Evolutionary conservation across 64 coral and sea anemone genomes (phyloP), one percentile per base, ranked within the genome.

Genomic region (Montipora foliosa): DNA sequence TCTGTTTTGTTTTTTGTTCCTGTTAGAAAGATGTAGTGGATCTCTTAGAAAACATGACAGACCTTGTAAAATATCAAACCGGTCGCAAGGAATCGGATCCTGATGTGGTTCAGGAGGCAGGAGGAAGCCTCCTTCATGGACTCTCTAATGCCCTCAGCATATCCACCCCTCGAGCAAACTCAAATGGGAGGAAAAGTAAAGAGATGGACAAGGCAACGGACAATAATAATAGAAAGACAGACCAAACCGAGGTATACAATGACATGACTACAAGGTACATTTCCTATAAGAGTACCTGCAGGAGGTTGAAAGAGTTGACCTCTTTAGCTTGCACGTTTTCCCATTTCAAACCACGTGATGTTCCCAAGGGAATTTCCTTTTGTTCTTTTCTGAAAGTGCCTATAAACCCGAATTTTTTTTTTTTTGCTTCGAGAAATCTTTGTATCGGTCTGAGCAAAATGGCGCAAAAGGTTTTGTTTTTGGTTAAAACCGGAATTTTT

Each of bases 11-110:
- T 14, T 53, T 69, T 69, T 77, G 4, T 69, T n/a, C 47, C 44
- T 51, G 14, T 51, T 52, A 94, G 93, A 79, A 86, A 90, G 83
- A 90, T 51, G 93, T 80, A 6, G 87, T 95, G 21, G 57, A 20
- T 17, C 71, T 90, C 24, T 76, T 95, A 51, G 87, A 95, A 44
- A 95, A 90, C 47, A 79, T 89, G 25, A 89, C 82, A 16, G 82
- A 85, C 13, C 79, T 78, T 51, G 21, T 61, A n/a, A 84, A 37
- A 14, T 90, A 49, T 67, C 79, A 49, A 79, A 48, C 24, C n/a
- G 51, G 13, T 57, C 8, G 76, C 53, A 76, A 68, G 44, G 52
- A 2, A 77, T 87, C 66, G 21, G 46, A 95, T 13, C 17, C 74
- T 44, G 50, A 81, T 37, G 29, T 85, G 21, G 53, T 71, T 17